Evolutionary conservation across 1,140 invertebrate genomes (phyloP).

Genomic region (Paraescarpia echinospica): DNA sequence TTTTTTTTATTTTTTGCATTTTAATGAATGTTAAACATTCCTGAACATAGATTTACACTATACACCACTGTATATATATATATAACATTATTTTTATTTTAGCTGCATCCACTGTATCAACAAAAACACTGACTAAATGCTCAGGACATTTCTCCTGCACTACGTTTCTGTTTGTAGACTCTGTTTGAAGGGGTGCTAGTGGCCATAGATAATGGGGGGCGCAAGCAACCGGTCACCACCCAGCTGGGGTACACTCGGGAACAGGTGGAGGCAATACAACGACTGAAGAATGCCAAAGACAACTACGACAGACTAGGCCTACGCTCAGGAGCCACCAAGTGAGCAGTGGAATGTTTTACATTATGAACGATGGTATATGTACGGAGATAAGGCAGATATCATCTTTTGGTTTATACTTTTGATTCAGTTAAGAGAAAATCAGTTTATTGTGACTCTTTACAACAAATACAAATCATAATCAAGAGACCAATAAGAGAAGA

Average conservation of each 20-base stretch:
- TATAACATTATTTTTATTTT: too few species aligned
- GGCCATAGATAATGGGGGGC: conserved; percentile 54
- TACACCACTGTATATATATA: too few species aligned
- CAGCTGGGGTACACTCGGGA: conserved; percentile 57
- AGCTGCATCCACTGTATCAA: not conserved
- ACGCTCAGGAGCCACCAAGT: conserved; percentile 48
- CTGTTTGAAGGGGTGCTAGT: conserved; percentile 54
- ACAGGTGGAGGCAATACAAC: conserved; percentile 57
- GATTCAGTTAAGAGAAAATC: too few species aligned
- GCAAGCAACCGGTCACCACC: conserved; percentile 43
- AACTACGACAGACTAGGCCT: conserved; percentile 57
- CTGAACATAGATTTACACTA: too few species aligned
- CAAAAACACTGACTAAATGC: too few species aligned
- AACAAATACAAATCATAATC: too few species aligned
- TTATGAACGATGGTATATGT: not conserved
- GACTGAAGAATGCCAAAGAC: conserved; percentile 53
- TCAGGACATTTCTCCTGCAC: too few species aligned
- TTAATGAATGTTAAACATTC: too few species aligned
- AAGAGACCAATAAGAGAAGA: too few species aligned
- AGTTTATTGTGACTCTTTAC: too few species aligned
- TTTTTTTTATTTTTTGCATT: too few species aligned
- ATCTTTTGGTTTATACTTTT: not conserved
- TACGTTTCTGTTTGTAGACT: conserved; percentile 38
- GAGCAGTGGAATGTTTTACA: conserved; percentile 14
- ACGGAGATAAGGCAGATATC: not conserved